phyloP scores from a whole-genome alignment of 1,140 invertebrate species.

The Nylanderia fulva region DNA sequence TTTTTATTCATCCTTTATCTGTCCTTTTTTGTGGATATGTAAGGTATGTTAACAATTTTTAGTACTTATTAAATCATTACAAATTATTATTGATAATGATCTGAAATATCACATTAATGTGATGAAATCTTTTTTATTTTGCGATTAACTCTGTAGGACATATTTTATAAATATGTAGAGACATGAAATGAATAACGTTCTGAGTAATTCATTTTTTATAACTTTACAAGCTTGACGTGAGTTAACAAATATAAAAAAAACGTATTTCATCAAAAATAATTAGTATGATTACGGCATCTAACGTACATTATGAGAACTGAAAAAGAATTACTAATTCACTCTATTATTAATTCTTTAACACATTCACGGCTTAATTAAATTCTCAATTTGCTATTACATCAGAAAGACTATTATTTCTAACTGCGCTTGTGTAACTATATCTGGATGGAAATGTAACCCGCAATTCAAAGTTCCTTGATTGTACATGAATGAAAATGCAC shows the following conservation, averaged over 20 bases:
- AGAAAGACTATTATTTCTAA: not conserved
- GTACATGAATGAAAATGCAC: slow-evolving; percentile 14
- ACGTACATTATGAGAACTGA: not conserved
- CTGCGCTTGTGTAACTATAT: slow-evolving; percentile 4
- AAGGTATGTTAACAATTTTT: slow-evolving; percentile 25
- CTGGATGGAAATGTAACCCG: not conserved
- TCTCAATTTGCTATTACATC: not conserved
- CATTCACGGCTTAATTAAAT: not conserved
- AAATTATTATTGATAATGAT: slow-evolving; percentile 4
- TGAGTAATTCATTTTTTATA: not conserved
- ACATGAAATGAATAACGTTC: not conserved
- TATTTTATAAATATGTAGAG: not conserved
- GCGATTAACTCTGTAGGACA: not conserved
- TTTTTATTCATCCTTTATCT: not conserved
- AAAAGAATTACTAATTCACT: not conserved
- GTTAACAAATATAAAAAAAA: not conserved
- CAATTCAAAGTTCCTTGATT: slow-evolving; percentile 26
- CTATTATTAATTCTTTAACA: not conserved
- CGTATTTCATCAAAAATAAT: not conserved
- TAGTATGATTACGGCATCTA: too few relatives aligned
- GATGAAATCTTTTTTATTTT: not conserved
- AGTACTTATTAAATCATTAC: not conserved
- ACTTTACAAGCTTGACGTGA: not conserved
- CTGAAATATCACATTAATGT: not conserved
- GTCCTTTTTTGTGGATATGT: not conserved